Conservation (phyloP, 2,797 vertebrate species). For the Pantherophis alleghaniensis region DNA sequence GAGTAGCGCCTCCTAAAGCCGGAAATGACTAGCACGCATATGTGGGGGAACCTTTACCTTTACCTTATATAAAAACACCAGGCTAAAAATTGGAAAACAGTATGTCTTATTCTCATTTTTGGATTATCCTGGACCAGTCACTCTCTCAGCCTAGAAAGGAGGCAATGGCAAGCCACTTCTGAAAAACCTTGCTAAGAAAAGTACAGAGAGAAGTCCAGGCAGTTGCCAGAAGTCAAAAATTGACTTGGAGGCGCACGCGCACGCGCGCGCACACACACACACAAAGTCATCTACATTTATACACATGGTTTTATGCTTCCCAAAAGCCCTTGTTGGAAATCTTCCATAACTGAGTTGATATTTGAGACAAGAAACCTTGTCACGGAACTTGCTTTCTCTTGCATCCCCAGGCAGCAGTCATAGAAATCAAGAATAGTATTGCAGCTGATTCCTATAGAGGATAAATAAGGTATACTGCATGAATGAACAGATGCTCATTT, state of each 20-base stretch:
- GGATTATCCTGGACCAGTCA: neutral
- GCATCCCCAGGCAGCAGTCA: neutral
- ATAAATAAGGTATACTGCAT: neutral
- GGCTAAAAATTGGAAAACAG: neutral
- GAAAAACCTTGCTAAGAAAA: neutral
- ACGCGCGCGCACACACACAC: neutral
- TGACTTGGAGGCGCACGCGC: accelerated
- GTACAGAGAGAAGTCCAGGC: neutral
- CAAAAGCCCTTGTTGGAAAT: neutral
- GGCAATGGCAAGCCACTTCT: neutral
- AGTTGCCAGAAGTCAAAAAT: neutral
- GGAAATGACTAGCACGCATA: too few species aligned
- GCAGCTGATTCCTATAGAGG: neutral
- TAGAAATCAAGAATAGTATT: neutral
- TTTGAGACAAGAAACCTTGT: neutral
- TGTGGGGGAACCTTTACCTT: too few species aligned
- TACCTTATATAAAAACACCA: neutral
- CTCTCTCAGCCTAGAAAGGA: neutral
- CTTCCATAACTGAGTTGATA: neutral
- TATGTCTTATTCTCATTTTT: neutral
- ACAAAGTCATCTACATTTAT: neutral
- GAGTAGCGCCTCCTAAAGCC: too few species aligned
- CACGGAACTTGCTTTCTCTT: neutral
- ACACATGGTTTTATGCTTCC: neutral
- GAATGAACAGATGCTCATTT: neutral